Evolutionary conservation across 2,888 invertebrate species (phyloP), one percentile per base, ranked within the genome.

Genomic region (Orgyia antiqua): DNA sequence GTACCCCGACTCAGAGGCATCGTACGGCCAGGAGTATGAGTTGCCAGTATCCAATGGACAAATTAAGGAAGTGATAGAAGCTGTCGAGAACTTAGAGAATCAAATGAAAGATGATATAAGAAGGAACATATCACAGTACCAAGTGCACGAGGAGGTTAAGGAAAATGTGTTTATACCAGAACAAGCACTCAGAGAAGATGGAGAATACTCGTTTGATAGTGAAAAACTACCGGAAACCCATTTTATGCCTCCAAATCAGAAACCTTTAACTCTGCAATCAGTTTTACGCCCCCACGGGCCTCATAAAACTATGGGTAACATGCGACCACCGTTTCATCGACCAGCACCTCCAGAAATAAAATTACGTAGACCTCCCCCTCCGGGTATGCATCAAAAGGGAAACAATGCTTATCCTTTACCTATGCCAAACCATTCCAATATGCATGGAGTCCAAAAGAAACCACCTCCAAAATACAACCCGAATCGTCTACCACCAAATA

Each of bases 341-440:
- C 86, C 87, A 1, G 51, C 54, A 2, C 84, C 84, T 0, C 84
- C 83, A n/a, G 86, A 86, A 55, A 83, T 87, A 12, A 82, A 80
- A 41, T 40, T 79, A n/a, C 72, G 82, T 20, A 61, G 86, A 41
- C 83, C 75, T 19, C 66, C 68, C 3, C 56, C 74, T 13, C 66
- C 68, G 2, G 51, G 58, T 1, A 62, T 61, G 38, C 65, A 59
- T 27, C 67, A 61, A 12, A 79, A 79, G 45, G 56, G 49, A 2
- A 70, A 63, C 27, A 46, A 42, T 26, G 68, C 61, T 7, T 84
- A 80, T 33, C 83, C 84, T 2, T 43, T 83, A 9, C 51, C 75
- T 4, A 64, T 83, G 66, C 83, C 82, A 0, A 69, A 61, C 19
- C 56, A 63, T 24, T 71, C 78, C 15, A 58, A 58, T 1, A 45